Base-by-base conservation (phyloP, 2,888 invertebrate genomes). In the Anthophora plumipes region DNA sequence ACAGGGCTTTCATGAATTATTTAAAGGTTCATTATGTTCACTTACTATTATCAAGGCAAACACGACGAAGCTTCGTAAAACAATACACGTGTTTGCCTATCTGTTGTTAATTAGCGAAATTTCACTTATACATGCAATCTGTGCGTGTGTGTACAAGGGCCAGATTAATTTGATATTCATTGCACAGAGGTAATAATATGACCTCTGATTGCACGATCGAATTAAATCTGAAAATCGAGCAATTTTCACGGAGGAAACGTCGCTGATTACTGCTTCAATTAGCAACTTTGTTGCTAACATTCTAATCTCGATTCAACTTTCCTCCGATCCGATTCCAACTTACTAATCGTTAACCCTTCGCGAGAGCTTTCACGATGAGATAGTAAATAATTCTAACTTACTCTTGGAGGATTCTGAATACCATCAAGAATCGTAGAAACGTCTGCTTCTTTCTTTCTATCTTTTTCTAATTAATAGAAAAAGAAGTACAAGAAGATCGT, bases 121-220 rank as follows among this genome's bases (percentile, higher is more conserved):
- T 57, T 52, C 67, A 52, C 20, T 20, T 41, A 59, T 48, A 48
- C 8, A 61, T 41, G 9, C 71, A n/a, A 14, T 2, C 48, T n/a
- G 7, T n/a, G 9, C 11, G 48, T 14, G 20, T 1, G 14, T 8
- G 6, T 48, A n/a, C 11, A 25, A 57, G 60, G 37, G 41, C 20
- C 48, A 14, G 48, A 70, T 71, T 61, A 81, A 80, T 70, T 81
- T 25, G 74, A 80, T 55, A 69, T 70, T 20, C 66, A 52, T 50
- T 64, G 69, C 37, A 43, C 31, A 52, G 20, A 5, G 22, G 48
- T 60, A 63, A 87, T 78, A 80, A 77, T 80, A 75, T 64, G 64
- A 60, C 54, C 72, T 68, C 80, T 87, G 84, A 85, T 87, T 80
- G 79, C 77, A 50, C 60, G 80, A 67, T 77, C 63, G 61, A 83